Evolutionary conservation across 2,113 vertebrate species (phyloP).

Genomic region (Aldabrachelys gigantea): DNA sequence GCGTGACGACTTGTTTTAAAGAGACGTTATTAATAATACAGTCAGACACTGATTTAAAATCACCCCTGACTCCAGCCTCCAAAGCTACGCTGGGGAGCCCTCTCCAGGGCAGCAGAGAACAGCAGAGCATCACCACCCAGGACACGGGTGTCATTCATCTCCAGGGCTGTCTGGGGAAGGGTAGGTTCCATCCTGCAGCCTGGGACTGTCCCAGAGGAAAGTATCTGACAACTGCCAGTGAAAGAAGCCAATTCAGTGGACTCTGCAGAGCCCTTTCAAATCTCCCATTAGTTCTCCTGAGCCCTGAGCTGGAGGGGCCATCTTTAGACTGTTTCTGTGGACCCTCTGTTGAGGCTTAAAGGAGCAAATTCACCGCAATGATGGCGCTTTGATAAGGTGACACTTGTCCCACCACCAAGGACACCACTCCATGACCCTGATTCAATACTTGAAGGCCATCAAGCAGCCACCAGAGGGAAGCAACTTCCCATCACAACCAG

Average conservation of each 20-base stretch:
- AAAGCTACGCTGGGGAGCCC: neutral
- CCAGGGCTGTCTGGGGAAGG: neutral
- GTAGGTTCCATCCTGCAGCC: neutral
- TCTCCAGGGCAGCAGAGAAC: neutral
- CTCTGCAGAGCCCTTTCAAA: neutral
- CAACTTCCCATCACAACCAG: neutral
- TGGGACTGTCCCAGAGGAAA: neutral
- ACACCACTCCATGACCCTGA: neutral
- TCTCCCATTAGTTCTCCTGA: neutral
- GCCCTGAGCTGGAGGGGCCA: neutral
- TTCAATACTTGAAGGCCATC: neutral
- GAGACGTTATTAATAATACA: rapidly evolving
- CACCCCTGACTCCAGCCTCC: rapidly evolving
- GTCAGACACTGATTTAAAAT: neutral
- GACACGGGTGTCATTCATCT: neutral
- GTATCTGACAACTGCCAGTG: neutral
- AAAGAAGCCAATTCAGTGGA: neutral
- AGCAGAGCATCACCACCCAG: neutral
- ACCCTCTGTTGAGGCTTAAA: neutral
- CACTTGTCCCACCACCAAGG: no score
- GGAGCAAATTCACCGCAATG: neutral
- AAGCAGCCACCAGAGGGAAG: neutral
- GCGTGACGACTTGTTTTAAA: rapidly evolving
- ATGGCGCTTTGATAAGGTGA: neutral
- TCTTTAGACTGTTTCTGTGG: neutral